phyloP scores from a whole-genome alignment of 2,797 vertebrate genomes.

The Muscicapa striata region DNA sequence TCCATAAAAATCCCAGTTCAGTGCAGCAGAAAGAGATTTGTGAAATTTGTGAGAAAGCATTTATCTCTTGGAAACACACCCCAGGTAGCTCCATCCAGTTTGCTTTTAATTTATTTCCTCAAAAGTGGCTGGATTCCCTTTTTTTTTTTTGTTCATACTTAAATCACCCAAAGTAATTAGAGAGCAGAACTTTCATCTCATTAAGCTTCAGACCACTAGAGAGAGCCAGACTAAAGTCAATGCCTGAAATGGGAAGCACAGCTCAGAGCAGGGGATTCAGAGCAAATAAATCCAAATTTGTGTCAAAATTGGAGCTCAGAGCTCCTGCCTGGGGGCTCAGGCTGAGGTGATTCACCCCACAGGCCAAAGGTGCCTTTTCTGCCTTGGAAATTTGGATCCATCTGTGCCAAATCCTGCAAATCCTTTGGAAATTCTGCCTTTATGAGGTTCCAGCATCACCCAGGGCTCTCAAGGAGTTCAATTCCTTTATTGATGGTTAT shows the following conservation, averaged over 20 bases:
- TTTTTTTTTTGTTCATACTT: not conserved
- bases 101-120: constrained; percentile 23
- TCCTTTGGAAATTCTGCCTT: not conserved
- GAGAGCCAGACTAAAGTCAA: constrained; percentile 63
- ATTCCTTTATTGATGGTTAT: not conserved
- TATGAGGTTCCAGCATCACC: not conserved
- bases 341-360: not conserved
- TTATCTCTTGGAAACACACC: constrained; percentile 53
- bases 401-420: not conserved
- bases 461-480: not conserved
- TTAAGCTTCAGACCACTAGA: constrained; percentile 52
- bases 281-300: not conserved
- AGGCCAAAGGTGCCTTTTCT: not conserved
- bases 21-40: not conserved
- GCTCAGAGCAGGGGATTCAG: not conserved
- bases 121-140: not conserved
- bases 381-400: not conserved
- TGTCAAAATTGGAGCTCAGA: not conserved
- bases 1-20: not conserved
- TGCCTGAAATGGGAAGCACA: not conserved
- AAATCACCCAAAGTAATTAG: not conserved
- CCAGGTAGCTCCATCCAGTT: not conserved
- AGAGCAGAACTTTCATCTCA: not conserved
- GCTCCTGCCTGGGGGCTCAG: not conserved
- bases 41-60: not conserved